Evolutionary conservation across 2,113 vertebrate species (phyloP), one percentile per base, ranked within the genome.

Genomic region (Chrysemys picta): DNA sequence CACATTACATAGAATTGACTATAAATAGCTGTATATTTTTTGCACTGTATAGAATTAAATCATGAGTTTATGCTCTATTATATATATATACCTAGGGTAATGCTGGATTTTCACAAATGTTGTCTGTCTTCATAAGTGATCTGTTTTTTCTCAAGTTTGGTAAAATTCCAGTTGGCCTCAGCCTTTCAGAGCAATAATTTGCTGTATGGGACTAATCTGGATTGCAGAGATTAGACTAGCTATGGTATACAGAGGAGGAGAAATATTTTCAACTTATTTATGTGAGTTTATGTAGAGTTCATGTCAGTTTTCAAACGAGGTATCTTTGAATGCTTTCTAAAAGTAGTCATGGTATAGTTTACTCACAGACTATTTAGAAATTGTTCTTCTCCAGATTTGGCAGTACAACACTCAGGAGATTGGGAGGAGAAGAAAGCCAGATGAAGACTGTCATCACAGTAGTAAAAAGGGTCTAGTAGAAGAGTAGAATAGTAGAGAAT

Each of bases 281-380:
- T 78, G 45, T 78, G 75, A 42, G 42, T 78, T 47, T 78, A 78
- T 42, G 12, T 47, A 8, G 75, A 45, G 45, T 47, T 78, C 45
- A 47, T 78, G 38, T 78, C 42, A 78, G 24, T 78, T 29, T 78
- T 78, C 42, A 52, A 75, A 91, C 42, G 25, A 82, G 49, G 50
- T 62, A 2, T 0, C 22, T 52, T 90, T 94, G 86, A 92, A 91
- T 56, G 27, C 88, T 95, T 93, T 54, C 29, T 80, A 91, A 35
- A 50, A 17, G 59, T 42, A 10, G 72, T 83, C 75, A 52, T 81
- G 65, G 12, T 0, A 0, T 79, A 93, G 75, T 95, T 94, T 85
- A 92, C 75, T 91, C 81, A 85, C 0, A 27, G 79, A 59, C 69
- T 83, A 29, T 80, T 96, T 92, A 93, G 87, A 89, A 95, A 91